phyloP scores from a whole-genome alignment of 2,797 vertebrate species.

The Galaxias olidus region DNA sequence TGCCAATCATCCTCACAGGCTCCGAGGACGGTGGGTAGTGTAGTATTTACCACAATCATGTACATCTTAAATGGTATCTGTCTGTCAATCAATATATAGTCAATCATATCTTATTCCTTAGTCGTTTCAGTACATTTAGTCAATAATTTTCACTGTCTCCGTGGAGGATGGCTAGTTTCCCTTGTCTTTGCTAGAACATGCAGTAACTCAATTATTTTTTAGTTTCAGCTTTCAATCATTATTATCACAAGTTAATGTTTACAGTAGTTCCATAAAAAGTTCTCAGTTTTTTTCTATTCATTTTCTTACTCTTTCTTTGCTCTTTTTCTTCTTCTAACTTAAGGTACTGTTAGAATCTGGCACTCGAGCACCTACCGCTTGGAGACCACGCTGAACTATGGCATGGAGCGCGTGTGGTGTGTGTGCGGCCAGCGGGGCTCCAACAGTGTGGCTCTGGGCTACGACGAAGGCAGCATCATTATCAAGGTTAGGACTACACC shows the following conservation, averaged over 20 bases:
- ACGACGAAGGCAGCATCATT: slow-evolving; percentile 95
- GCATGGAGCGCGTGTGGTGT: slow-evolving; percentile 95
- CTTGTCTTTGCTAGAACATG: too few species aligned
- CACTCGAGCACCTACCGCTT: slow-evolving; percentile 93
- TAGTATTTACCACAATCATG: not conserved
- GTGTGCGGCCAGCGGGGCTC: slow-evolving; percentile 87
- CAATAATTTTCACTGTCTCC: too few species aligned
- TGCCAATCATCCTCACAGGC: slow-evolving; percentile 93
- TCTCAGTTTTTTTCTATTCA: too few species aligned
- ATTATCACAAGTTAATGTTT: too few species aligned
- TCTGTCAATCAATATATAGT: not conserved
- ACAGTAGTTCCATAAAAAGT: too few species aligned
- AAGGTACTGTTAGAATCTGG: slow-evolving; percentile 92
- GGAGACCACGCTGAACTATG: slow-evolving; percentile 92
- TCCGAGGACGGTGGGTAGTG: slow-evolving; percentile 86
- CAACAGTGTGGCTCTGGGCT: slow-evolving; percentile 90
- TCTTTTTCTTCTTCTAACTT: too few species aligned
- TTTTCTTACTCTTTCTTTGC: too few species aligned
- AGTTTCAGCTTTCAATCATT: too few species aligned
- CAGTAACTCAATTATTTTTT: too few species aligned
- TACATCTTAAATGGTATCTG: not conserved
- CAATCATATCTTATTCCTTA: not conserved
- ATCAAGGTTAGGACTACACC: slow-evolving; percentile 81
- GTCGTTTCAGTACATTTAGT: not conserved
- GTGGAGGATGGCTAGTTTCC: too few species aligned